phyloP scores from a whole-genome alignment of 2,888 invertebrate genomes.

The Electrophaes corylata region DNA sequence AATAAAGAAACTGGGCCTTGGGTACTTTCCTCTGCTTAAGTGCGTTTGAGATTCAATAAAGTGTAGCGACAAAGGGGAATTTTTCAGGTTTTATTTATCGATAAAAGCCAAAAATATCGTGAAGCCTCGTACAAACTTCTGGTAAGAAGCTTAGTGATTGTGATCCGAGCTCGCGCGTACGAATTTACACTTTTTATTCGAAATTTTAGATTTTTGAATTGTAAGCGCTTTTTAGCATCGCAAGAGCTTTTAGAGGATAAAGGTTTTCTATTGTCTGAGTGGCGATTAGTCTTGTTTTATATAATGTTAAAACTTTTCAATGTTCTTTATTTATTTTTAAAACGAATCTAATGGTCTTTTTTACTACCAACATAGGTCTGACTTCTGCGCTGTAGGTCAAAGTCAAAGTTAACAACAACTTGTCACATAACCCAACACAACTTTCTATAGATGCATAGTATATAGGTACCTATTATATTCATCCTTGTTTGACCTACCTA shows the following conservation, averaged over 20 bases:
- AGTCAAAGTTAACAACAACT: too few relatives aligned
- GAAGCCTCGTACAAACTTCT: not conserved
- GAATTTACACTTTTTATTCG: slow-evolving; percentile 9
- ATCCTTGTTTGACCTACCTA: too few relatives aligned
- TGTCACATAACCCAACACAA: too few relatives aligned
- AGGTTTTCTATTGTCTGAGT: slow-evolving; percentile 9
- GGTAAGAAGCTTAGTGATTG: slow-evolving; percentile 11
- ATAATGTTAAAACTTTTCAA: not conserved
- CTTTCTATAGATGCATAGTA: too few relatives aligned
- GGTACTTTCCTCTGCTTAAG: too few relatives aligned
- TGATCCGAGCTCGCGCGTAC: slow-evolving; percentile 1
- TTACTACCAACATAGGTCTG: too few relatives aligned
- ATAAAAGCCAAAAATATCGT: slow-evolving; percentile 8
- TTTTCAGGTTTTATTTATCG: not conserved
- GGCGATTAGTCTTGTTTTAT: not conserved
- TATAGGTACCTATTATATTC: too few relatives aligned
- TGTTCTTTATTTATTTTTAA: too few relatives aligned
- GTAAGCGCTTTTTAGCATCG: slow-evolving; percentile 3
- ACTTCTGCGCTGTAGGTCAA: too few relatives aligned
- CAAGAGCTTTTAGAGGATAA: slow-evolving; percentile 4
- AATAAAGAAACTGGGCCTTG: too few relatives aligned
- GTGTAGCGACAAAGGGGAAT: not conserved
- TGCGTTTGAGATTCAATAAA: too few relatives aligned
- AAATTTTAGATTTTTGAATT: slow-evolving; percentile 2
- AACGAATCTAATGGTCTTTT: not conserved